These are phyloP conservation scores for Dryadula phaetusa DNA, from an alignment of 2,888 invertebrate species.

Conservation along the genomic window DNA sequence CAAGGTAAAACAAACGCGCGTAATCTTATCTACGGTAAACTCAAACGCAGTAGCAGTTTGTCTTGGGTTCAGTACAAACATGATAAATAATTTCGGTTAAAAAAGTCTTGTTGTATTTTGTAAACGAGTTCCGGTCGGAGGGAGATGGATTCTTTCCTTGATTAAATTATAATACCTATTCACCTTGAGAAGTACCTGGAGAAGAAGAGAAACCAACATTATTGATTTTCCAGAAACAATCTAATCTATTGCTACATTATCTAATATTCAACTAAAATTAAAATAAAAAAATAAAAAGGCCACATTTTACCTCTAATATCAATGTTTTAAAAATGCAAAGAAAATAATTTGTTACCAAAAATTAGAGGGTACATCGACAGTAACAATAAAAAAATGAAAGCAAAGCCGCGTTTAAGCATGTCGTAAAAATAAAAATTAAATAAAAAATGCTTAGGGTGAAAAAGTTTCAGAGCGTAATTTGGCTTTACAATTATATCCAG, in stretches of 20 bases:
- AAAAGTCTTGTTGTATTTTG: slow-evolving; percentile 78
- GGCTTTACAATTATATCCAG: slow-evolving; percentile 76
- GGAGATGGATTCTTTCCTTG: slow-evolving; percentile 74
- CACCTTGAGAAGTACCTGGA: slow-evolving; percentile 84
- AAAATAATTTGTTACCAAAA: slow-evolving; percentile 81
- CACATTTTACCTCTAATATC: slow-evolving; percentile 68
- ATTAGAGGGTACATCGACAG: slow-evolving; percentile 81
- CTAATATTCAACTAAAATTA: slow-evolving; percentile 45
- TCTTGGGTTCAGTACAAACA: slow-evolving; percentile 80
- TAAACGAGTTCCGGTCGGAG: slow-evolving; percentile 80
- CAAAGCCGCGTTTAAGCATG: slow-evolving; percentile 83
- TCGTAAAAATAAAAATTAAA: slow-evolving; percentile 84
- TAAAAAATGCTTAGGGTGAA: slow-evolving; percentile 80
- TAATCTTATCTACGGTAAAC: slow-evolving; percentile 82
- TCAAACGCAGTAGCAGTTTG: slow-evolving; percentile 83
- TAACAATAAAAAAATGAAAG: slow-evolving; percentile 83
- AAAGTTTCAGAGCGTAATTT: slow-evolving; percentile 77
- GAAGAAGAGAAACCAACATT: slow-evolving; percentile 80
- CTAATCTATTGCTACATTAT: slow-evolving; percentile 38
- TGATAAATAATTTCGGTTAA: slow-evolving; percentile 82
- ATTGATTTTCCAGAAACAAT: slow-evolving; percentile 48
- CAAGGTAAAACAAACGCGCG: slow-evolving; percentile 78
- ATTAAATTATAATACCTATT: slow-evolving; percentile 81
- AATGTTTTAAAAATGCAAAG: slow-evolving; percentile 73
- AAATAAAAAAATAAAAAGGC: slow-evolving; percentile 41